phyloP scores from a whole-genome alignment of 1,140 invertebrate species.

The Acyrthosiphon pisum region DNA sequence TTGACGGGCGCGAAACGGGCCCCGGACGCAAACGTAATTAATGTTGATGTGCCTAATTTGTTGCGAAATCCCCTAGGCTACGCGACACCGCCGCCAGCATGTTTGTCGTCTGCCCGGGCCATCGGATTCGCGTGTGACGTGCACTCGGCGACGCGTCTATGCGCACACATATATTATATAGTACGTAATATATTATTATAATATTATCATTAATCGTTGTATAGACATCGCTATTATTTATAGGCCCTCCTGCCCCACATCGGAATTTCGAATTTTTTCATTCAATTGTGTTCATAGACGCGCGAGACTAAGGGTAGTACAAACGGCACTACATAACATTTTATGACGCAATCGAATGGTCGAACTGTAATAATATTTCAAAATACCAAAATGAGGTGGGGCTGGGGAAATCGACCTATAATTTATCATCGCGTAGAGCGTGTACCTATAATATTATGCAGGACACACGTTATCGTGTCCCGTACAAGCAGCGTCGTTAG shows the following conservation, averaged over 20 bases:
- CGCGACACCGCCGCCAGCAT: neutral
- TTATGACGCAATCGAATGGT: too few species aligned
- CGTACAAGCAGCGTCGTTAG: too few species aligned
- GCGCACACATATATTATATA: too few species aligned
- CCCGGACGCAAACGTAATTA: slow-evolving; percentile 43
- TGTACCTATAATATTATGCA: too few species aligned
- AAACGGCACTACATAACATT: too few species aligned
- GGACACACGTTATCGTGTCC: too few species aligned
- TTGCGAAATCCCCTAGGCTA: slow-evolving; percentile 27
- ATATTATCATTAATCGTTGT: neutral
- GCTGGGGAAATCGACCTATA: too few species aligned
- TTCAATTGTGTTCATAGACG: too few species aligned
- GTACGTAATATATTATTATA: neutral
- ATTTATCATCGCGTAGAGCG: too few species aligned
- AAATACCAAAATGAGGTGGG: too few species aligned
- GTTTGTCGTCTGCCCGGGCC: slow-evolving; percentile 4
- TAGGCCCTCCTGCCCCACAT: neutral
- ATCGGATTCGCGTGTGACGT: neutral
- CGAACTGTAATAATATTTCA: too few species aligned
- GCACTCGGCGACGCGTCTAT: neutral
- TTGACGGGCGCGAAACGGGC: slow-evolving; percentile 47
- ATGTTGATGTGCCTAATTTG: slow-evolving; percentile 48
- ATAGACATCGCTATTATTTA: neutral
- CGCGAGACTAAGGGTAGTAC: too few species aligned
- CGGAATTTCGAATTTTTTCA: neutral